phyloP scores from a whole-genome alignment of 2,797 vertebrate genomes.

The Mormyrus hasselquistii region DNA sequence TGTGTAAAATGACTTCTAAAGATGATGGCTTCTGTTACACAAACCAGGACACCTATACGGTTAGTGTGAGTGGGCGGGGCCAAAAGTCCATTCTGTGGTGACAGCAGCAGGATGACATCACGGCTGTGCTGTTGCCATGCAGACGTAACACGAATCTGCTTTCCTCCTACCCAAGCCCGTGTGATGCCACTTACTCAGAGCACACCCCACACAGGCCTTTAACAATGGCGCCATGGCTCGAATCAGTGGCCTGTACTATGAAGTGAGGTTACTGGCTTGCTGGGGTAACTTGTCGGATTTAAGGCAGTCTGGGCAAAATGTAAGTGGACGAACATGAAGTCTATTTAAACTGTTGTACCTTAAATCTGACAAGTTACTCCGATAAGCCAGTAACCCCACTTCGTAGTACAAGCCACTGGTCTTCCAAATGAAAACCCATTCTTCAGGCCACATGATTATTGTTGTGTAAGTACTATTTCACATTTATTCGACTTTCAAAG shows the following conservation, averaged over 20 bases:
- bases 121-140: not conserved
- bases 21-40: not conserved
- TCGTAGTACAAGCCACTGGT: not conserved
- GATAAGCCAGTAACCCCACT: too few species aligned
- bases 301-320: too few species aligned
- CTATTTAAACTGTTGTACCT: too few species aligned
- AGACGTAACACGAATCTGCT: not conserved
- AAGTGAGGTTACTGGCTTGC: too few species aligned
- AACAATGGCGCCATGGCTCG: not conserved
- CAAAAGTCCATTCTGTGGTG: not conserved
- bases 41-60: not conserved
- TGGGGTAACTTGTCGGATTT: too few species aligned
- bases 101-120: not conserved
- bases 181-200: not conserved
- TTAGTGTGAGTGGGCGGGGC: not conserved
- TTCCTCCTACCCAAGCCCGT: not conserved
- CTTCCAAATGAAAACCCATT: not conserved
- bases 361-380: too few species aligned
- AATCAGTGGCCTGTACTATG: not conserved
- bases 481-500: not conserved
- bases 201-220: not conserved
- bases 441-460: not conserved
- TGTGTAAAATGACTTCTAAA: not conserved
- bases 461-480: not conserved
- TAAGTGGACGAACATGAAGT: too few species aligned